Evolutionary conservation across 2,888 invertebrate genomes (phyloP).

Genomic region (Crocallis elinguaria): DNA sequence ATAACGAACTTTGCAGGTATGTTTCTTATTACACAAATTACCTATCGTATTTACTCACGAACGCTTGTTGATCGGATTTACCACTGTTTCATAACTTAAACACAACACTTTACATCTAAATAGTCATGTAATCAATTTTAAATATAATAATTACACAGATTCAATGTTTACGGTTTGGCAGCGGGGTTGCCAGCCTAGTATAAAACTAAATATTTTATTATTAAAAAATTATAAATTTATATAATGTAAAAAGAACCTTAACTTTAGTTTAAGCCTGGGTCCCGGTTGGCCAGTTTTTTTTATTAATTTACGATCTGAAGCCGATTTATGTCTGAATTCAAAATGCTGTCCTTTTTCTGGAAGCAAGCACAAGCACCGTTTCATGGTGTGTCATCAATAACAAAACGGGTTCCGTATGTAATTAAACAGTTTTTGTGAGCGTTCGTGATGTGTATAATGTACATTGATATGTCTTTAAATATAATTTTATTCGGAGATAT

Average conservation of each 20-base stretch:
- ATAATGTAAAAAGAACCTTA: constrained; percentile 9
- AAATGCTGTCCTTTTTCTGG: constrained; percentile 25
- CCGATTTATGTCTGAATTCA: constrained; percentile 33
- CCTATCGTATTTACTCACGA: no score
- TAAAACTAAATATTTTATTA: no score
- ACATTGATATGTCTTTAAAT: constrained; percentile 1
- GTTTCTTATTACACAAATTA: no score
- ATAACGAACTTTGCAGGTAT: no score
- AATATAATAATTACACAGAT: no score
- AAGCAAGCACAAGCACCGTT: constrained; percentile 24
- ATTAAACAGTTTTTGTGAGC: constrained; percentile 27
- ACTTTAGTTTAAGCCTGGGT: background rate
- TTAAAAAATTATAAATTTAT: no score
- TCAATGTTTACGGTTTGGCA: no score
- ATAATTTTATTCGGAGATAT: background rate
- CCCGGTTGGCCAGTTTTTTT: background rate
- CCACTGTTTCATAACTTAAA: no score
- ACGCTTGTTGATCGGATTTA: no score
- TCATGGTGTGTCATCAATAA: constrained; percentile 24
- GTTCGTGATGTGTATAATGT: constrained; percentile 7
- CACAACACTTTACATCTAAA: no score
- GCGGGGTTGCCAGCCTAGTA: no score
- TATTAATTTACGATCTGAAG: constrained; percentile 10
- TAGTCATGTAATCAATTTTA: no score
- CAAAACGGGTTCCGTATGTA: constrained; percentile 19